Evolutionary conservation across 2,888 invertebrate species (phyloP).

Genomic region (Euplagia quadripunctaria): DNA sequence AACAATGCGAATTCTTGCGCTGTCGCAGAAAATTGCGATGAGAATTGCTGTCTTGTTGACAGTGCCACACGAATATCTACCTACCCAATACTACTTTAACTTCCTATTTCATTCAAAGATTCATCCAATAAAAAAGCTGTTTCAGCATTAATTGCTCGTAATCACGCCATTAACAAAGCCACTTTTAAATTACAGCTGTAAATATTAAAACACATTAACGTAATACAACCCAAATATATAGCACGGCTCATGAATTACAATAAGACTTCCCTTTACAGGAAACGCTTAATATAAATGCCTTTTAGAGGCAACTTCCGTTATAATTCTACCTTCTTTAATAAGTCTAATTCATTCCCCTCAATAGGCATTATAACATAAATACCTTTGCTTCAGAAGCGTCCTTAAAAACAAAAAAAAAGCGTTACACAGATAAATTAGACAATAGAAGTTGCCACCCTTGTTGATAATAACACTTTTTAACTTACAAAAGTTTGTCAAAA

Average conservation of each 20-base stretch:
- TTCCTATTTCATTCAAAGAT: slow-evolving; percentile 25
- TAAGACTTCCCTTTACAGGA: slow-evolving; percentile 66
- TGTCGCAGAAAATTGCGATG: too few relatives aligned
- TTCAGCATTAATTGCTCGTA: slow-evolving; percentile 60
- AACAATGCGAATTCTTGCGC: too few relatives aligned
- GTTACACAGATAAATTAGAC: slow-evolving; percentile 59
- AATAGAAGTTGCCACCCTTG: slow-evolving; percentile 69
- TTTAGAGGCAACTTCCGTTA: slow-evolving; percentile 69
- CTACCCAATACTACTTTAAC: slow-evolving; percentile 15
- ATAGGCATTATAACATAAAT: slow-evolving; percentile 44
- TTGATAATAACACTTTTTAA: slow-evolving; percentile 78
- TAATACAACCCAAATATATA: slow-evolving; percentile 44
- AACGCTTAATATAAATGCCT: slow-evolving; percentile 59
- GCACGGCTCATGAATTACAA: slow-evolving; percentile 66
- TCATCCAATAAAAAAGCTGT: slow-evolving; percentile 49
- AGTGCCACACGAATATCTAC: too few relatives aligned
- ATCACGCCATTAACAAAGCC: slow-evolving; percentile 59
- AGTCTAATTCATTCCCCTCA: slow-evolving; percentile 55
- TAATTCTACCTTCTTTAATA: slow-evolving; percentile 62
- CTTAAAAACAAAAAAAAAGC: slow-evolving; percentile 54
- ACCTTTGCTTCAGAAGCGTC: slow-evolving; percentile 42
- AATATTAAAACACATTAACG: slow-evolving; percentile 54
- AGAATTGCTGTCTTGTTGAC: too few relatives aligned
- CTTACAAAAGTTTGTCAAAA: slow-evolving; percentile 78
- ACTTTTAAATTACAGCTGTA: slow-evolving; percentile 58